Base-by-base conservation (phyloP, 2,888 invertebrate genomes). In the Netelia melanura region DNA sequence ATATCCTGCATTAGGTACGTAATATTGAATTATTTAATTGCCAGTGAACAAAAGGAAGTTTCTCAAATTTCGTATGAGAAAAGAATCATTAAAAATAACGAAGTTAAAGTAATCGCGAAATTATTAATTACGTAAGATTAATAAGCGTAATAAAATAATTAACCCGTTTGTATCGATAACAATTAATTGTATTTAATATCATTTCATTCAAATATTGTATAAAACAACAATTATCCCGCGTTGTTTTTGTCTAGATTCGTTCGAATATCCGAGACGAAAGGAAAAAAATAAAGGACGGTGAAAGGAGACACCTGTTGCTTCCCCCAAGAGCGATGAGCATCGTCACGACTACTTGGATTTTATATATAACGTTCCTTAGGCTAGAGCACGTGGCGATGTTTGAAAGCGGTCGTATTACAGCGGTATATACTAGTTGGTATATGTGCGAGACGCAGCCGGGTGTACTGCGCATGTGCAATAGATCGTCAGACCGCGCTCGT, bases 381-480 rank as follows among this genome's bases (percentile, higher is more conserved):
- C 70, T 44, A 70, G 81, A 90, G 87, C 91, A 90, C 90, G 91
- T 91, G 90, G 89, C 87, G 83, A 88, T 89, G 89, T 90, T 90
- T 90, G 89, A 89, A 87, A 86, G 81, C 82, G 86, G 85, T 86
- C 68, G 67, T 56, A 65, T 82, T 77, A 70, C 75, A 81, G 62
- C 65, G 74, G 74, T 72, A 58, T 58, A 9, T 17, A 17, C 17
- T 17, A 17, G 21, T 17, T 8, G n/a, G 71, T 8, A 21, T 38
- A 10, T 65, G 38, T 17, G 56, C 54, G 25, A 62, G 61, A 83
- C 61, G 61, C 52, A 48, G 78, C 64, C 74, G 72, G 30, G 79
- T 48, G 30, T 78, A 84, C 75, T 74, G 90, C 83, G 86, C 87
- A 90, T 88, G 88, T 86, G 87, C 87, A 85, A 23, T 75, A 67